Conservation (phyloP, 1,140 invertebrate species). For the Spodoptera litura region DNA sequence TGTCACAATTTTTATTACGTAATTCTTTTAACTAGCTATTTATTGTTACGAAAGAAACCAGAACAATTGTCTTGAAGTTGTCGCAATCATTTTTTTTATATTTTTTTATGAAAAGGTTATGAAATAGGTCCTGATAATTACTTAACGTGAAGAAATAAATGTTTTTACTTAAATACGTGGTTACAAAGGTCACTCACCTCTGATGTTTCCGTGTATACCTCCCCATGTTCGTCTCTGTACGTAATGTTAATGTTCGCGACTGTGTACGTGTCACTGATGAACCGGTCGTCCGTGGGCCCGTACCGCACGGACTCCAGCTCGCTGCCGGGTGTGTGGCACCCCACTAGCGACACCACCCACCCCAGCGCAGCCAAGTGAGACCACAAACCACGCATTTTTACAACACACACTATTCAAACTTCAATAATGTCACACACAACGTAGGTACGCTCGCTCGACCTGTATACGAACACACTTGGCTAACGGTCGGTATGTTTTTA, state of each 20-base stretch:
- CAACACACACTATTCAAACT: conserved; percentile 57
- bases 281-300: conserved; percentile 69
- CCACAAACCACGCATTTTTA: conserved; percentile 77
- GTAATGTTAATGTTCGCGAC: conserved; percentile 79
- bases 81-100: too few species aligned
- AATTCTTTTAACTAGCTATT: too few species aligned
- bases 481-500: conserved; percentile 53
- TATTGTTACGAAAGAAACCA: too few species aligned
- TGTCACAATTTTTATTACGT: too few species aligned
- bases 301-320: conserved; percentile 75
- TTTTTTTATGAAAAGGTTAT: too few species aligned
- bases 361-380: conserved; percentile 70
- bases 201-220: conserved; percentile 72
- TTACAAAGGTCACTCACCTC: conserved; percentile 67
- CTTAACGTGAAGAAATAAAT: too few species aligned
- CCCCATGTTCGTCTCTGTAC: conserved; percentile 77
- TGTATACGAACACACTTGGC: conserved; percentile 31
- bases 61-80: too few species aligned
- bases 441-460: conserved; percentile 14
- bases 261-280: conserved; percentile 71
- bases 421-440: conserved; percentile 60
- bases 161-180: not conserved
- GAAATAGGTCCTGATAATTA: too few species aligned
- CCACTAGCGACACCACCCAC: conserved; percentile 70
- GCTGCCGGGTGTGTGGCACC: conserved; percentile 72